phyloP scores from a whole-genome alignment of 2,797 vertebrate species.

The Heteromormyrus szaboi region DNA sequence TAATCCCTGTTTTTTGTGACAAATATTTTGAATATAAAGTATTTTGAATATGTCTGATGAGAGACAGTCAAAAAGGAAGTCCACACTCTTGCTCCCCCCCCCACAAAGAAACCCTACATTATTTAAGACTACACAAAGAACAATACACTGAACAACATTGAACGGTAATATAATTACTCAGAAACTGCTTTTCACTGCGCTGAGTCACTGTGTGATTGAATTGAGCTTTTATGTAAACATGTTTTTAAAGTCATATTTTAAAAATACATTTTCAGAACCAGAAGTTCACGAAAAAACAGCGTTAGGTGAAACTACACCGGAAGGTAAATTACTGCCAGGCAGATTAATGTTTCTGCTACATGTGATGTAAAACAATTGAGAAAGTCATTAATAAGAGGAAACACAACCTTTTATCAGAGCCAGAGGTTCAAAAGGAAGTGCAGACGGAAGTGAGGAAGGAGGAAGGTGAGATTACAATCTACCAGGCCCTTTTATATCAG shows the following conservation, averaged over 20 bases:
- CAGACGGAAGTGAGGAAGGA: not conserved
- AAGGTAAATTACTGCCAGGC: not conserved
- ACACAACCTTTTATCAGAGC: conserved; percentile 26
- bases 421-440: conserved; percentile 12
- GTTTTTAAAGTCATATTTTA: not conserved
- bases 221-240: not conserved
- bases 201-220: not conserved
- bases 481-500: not conserved
- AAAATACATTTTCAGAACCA: not conserved
- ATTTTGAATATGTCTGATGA: not conserved
- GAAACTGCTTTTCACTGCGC: not conserved
- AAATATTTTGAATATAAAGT: not conserved
- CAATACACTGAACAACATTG: not conserved
- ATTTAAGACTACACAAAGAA: not conserved
- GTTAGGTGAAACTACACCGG: not conserved
- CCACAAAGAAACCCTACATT: not conserved
- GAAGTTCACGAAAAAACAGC: not conserved
- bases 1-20: not conserved
- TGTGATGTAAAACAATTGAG: not conserved
- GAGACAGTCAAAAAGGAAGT: not conserved
- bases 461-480: not conserved
- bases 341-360: not conserved
- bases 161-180: not conserved
- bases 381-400: not conserved
- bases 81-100: not conserved